These are phyloP conservation scores for Aldrovandia affinis DNA, from an alignment of 2,797 vertebrate genomes.

Conservation along the genomic window DNA sequence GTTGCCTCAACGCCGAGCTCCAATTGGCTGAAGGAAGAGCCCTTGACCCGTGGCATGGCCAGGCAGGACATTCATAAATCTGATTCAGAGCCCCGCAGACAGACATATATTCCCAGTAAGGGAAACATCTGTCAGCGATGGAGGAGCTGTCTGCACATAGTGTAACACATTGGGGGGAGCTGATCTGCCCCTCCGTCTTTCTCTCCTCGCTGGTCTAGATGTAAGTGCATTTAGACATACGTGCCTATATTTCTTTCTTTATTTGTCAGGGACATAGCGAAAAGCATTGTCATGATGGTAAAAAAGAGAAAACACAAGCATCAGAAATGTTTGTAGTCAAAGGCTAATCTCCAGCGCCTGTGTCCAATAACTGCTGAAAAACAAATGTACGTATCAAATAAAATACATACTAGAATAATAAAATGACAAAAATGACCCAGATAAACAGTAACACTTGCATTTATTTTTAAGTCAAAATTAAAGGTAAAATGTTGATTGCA, in stretches of 20 bases:
- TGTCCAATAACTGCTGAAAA: too few relatives aligned
- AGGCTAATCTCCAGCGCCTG: too few relatives aligned
- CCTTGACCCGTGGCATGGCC: constrained; percentile 9
- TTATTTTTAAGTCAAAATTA: not conserved
- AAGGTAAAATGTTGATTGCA: too few relatives aligned
- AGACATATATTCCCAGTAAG: constrained; percentile 19
- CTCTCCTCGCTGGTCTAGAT: not conserved
- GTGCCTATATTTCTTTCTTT: not conserved
- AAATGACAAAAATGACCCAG: too few relatives aligned
- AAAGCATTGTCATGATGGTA: too few relatives aligned
- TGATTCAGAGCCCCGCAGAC: constrained; percentile 20
- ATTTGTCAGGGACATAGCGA: too few relatives aligned
- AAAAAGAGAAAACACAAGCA: too few relatives aligned
- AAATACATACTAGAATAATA: not conserved
- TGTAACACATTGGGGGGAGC: not conserved
- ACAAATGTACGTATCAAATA: too few relatives aligned
- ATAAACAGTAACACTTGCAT: not conserved
- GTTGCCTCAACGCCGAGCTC: constrained; percentile 9
- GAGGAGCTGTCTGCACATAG: constrained; percentile 2
- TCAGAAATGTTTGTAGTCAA: too few relatives aligned
- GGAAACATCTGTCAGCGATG: constrained; percentile 16
- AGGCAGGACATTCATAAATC: constrained; percentile 8
- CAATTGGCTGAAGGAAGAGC: constrained; percentile 5
- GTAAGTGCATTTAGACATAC: not conserved
- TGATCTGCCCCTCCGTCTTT: not conserved